Base-by-base conservation (phyloP, 2,113 vertebrate genomes). In the Scophthalmus maximus region DNA sequence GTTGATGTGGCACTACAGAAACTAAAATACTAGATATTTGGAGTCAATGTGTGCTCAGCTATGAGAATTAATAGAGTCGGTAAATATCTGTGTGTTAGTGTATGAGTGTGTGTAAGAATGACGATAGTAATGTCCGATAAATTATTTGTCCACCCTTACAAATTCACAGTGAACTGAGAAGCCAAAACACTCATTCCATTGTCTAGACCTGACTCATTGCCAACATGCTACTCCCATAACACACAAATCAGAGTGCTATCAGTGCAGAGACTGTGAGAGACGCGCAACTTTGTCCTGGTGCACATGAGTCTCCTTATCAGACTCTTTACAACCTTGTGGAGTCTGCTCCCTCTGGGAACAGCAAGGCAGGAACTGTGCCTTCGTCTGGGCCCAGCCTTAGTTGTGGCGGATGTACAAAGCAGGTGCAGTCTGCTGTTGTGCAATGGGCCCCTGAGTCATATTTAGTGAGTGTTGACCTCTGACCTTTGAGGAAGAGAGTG, bases 101-200 rank as follows among this genome's bases (percentile, higher is more conserved):
- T 18, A 62, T 72, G 57, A 56, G 61, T 49, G 52, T 60, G 23
- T 73, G 67, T 73, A 69, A 70, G 50, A 78, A 62, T 53, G 26
- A 53, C 8, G 15, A 56, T 55, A 73, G 63, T n/a, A 76, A 67
- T 46, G 58, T 51, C 79, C 82, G 87, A 88, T 79, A 77, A 91
- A 80, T 86, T 74, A 84, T 89, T 92, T 92, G 78, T 89, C 80
- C 82, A 89, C 47, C 55, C 57, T 67, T 61, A 61, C 40, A 78
- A 87, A 81, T 49, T 59, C 64, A 83, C 72, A 72, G 47, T 10
- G 44, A 82, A 66, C 49, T 20, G n/a, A 44, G 76, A 75, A 90
- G 88, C 85, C 91, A 91, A 93, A 93, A 93, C 90, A 93, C 84
- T 88, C 90, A 93, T 93, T 92, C 88, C 91, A 93, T 89, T 92